Base-by-base conservation (phyloP, 2,113 vertebrate species). In the Lonchura striata region DNA sequence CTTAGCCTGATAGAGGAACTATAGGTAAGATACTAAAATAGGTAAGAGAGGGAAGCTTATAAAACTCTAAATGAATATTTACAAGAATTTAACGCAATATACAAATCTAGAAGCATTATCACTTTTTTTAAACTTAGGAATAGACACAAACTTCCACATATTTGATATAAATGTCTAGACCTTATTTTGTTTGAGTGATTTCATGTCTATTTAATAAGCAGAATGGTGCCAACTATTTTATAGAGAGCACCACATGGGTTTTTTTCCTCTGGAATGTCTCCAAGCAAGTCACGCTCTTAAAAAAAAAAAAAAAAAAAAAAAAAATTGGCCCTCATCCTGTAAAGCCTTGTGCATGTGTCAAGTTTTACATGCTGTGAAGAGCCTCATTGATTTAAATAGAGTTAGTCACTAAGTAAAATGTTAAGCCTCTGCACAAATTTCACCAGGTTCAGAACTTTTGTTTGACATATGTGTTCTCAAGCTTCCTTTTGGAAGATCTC, bases 241-340 rank as follows among this genome's bases (percentile, higher is more conserved):
- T 56, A 89, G 81, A 95, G 79, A 88, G 81, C 42, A 53, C 46
- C 31, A 79, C 60, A 7, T 33, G n/a, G 5, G 25, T 46, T 74
- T 39, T 59, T 65, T 64, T 3, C 50, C 41, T 79, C 74, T 94
- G 94, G 83, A 95, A 89, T 82, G 42, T 87, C 81, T 95, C 86
- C 95, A 95, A 87, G 49, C 56, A 91, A 94, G 88, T 94, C 89
- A 94, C 86, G 82, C 65, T 91, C 65, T 76, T 74, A 10, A 50
- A 74, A 90, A 74, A 90, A 39, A 39, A 39, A 39, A 57, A 54
- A 8, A 5, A 4, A 68, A 41, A 39, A 39, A 57, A 54, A 8
- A 5, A 4, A 68, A 41, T 65, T 91, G 95, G 91, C 77, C 69
- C 65, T 89, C 77, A 79, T 79, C 84, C 86, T 87, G 70, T 49